Evolutionary conservation across 2,113 vertebrate species (phyloP).

Genomic region (Martes martes): DNA sequence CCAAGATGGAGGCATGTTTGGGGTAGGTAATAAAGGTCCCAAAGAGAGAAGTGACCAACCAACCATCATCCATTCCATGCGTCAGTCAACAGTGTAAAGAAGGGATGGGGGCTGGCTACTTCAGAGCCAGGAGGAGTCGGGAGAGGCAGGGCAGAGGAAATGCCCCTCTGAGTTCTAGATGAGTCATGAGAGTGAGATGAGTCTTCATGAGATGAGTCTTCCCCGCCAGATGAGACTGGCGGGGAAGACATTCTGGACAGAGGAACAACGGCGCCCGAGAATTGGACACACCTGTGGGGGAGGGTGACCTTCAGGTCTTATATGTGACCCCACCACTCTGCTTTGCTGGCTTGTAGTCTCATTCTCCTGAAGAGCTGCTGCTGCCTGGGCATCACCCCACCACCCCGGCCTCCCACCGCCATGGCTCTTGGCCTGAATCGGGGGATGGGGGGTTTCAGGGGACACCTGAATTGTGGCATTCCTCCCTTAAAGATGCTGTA

Average conservation of each 20-base stretch:
- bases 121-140: not conserved
- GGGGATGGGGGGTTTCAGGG: rapidly evolving
- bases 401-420: not conserved
- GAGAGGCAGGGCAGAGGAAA: not conserved
- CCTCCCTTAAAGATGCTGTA: not conserved
- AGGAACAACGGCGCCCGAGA: not conserved
- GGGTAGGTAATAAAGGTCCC: not conserved
- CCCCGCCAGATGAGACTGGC: no score
- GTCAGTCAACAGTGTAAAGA: not conserved
- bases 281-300: not conserved
- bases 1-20: not conserved
- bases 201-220: no score
- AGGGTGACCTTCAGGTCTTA: not conserved
- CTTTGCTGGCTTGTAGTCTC: not conserved
- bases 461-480: not conserved
- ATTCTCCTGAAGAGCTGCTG: not conserved
- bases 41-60: not conserved
- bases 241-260: not conserved
- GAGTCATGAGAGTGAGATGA: not conserved
- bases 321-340: rapidly evolving
- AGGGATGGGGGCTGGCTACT: not conserved
- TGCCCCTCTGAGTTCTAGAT: not conserved
- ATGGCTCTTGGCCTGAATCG: not conserved
- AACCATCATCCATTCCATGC: not conserved
- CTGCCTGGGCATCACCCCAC: not conserved